Conservation (phyloP, 1,140 invertebrate genomes). For the Pseudomyrmex cubaensis region DNA sequence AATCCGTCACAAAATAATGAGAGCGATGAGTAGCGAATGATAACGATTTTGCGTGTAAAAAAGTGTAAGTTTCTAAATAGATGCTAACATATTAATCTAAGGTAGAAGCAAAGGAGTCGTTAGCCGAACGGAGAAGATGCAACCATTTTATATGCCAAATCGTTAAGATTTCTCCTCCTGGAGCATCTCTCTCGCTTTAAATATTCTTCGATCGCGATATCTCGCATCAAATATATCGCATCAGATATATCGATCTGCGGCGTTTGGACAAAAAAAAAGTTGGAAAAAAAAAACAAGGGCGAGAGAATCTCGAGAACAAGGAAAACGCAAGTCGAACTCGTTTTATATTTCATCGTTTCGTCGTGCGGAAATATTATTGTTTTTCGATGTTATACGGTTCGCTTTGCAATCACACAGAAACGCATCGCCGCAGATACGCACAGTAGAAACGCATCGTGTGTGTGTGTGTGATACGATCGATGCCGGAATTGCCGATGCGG, state of each 20-base stretch:
- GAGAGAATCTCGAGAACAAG: slow-evolving; percentile 25
- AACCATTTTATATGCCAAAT: background rate
- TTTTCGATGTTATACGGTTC: background rate
- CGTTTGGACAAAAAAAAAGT: slow-evolving; percentile 26
- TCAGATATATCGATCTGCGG: background rate
- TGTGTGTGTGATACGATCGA: background rate
- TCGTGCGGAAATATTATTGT: slow-evolving; percentile 5
- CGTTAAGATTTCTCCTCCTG: background rate
- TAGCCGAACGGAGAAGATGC: slow-evolving; percentile 27
- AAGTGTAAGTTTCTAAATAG: slow-evolving; percentile 24
- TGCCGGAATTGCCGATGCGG: slow-evolving; percentile 3
- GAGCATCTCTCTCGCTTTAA: background rate
- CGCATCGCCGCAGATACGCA: slow-evolving; percentile 11
- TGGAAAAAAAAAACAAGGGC: slow-evolving; percentile 9
- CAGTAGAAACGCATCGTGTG: background rate
- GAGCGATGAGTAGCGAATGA: slow-evolving; percentile 2
- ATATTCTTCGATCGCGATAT: slow-evolving; percentile 11
- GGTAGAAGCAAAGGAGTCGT: slow-evolving; percentile 67
- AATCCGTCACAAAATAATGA: slow-evolving; percentile 9
- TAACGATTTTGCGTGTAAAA: slow-evolving; percentile 24
- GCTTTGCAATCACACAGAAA: slow-evolving; percentile 10
- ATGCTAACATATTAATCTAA: slow-evolving; percentile 22
- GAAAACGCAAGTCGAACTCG: slow-evolving; percentile 3
- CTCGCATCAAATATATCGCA: slow-evolving; percentile 16
- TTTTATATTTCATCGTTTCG: background rate